phyloP scores from a whole-genome alignment of 2,797 vertebrate genomes.

The Microtus agrestis region DNA sequence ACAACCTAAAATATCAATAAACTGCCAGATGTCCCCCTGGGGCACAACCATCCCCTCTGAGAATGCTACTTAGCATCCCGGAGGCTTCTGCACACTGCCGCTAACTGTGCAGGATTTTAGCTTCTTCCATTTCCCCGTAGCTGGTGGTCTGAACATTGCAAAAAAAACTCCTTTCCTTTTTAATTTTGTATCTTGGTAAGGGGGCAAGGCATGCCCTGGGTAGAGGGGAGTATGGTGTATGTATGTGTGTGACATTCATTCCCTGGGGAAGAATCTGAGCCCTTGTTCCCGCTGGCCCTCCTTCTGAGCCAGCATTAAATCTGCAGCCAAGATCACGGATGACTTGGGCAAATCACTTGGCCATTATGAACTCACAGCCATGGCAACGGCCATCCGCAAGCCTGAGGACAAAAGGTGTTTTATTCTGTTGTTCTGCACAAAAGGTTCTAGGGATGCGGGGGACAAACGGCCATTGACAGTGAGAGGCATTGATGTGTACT shows the following conservation, averaged over 20 bases:
- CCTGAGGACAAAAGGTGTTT: constrained; percentile 92
- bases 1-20: background rate
- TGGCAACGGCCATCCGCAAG: constrained; percentile 92
- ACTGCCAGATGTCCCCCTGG: background rate
- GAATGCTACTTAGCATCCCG: background rate
- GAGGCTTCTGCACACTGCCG: no score
- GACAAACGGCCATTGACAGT: constrained; percentile 90
- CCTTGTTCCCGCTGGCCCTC: constrained; percentile 87
- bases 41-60: background rate
- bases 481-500: constrained; percentile 86
- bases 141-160: constrained; percentile 74
- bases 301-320: constrained; percentile 89
- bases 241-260: constrained; percentile 81
- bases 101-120: constrained; percentile 43
- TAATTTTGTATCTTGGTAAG: constrained; percentile 80
- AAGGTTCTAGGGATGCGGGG: constrained; percentile 90
- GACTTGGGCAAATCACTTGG: constrained; percentile 92
- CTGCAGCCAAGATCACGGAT: constrained; percentile 90
- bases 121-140: constrained; percentile 78
- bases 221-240: constrained; percentile 61
- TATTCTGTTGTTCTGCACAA: constrained; percentile 93
- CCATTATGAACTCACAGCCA: constrained; percentile 93
- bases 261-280: constrained; percentile 87
- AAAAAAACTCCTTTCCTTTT: constrained; percentile 72
- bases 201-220: background rate